Evolutionary conservation across 2,113 vertebrate species (phyloP).

Genomic region (Cebus imitator): DNA sequence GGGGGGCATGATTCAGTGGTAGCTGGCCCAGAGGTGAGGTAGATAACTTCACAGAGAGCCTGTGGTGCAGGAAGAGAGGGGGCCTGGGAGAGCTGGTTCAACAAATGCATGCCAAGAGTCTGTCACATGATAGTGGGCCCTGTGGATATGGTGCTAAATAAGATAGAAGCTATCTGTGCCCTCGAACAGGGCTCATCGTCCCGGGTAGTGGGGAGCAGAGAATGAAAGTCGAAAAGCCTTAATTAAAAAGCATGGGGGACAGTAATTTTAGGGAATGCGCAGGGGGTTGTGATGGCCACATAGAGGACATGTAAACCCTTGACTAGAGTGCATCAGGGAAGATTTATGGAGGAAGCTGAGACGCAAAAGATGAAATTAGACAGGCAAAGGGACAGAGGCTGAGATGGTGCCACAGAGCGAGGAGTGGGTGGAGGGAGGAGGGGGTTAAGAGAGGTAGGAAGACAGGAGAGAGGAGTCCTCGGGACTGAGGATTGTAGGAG

Average conservation of each 20-base stretch:
- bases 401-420: no score
- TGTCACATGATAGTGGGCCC: no score
- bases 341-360: neutral
- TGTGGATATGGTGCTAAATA: neutral
- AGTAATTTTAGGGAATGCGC: neutral
- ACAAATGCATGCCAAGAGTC: rapidly evolving
- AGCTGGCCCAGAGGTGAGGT: no score
- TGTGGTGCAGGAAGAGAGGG: no score
- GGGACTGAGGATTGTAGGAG: neutral
- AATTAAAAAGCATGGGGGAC: neutral
- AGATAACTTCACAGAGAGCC: neutral
- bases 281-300: neutral
- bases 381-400: neutral
- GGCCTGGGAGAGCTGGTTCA: neutral
- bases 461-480: neutral
- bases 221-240: neutral
- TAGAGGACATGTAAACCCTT: neutral
- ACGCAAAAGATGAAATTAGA: neutral
- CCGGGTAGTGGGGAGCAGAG: neutral
- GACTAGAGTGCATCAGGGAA: neutral
- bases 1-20: no score
- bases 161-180: neutral
- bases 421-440: neutral
- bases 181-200: no score
- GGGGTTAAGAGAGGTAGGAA: no score